Conservation (phyloP, 2,888 invertebrate species). For the Perdita meconis region DNA sequence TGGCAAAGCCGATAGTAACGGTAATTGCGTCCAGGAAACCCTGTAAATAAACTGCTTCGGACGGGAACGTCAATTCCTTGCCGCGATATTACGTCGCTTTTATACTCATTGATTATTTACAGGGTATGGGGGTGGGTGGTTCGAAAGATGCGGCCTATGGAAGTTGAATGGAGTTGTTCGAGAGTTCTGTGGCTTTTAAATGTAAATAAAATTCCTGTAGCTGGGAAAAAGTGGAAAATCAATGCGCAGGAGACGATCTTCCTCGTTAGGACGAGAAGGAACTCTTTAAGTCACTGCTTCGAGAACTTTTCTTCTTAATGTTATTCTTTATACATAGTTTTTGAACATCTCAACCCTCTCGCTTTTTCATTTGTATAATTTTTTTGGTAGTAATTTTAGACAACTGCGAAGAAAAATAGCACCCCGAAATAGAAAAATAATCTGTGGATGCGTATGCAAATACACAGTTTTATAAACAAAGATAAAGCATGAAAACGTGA, state of each 20-base stretch:
- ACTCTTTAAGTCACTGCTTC: neutral
- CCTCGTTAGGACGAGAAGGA: neutral
- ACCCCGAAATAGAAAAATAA: no score
- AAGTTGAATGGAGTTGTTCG: neutral
- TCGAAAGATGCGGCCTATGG: slow-evolving; percentile 3
- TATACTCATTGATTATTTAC: slow-evolving; percentile 22
- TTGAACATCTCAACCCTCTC: no score
- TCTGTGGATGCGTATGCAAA: no score
- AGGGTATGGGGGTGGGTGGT: slow-evolving; percentile 15
- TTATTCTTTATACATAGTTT: neutral
- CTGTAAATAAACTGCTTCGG: slow-evolving; percentile 24
- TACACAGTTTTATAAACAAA: no score
- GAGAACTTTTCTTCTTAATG: neutral
- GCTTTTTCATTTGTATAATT: no score
- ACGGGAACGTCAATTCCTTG: slow-evolving; percentile 6
- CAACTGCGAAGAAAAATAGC: no score
- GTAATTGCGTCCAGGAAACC: slow-evolving; percentile 32
- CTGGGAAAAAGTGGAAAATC: neutral
- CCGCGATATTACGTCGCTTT: slow-evolving; percentile 20
- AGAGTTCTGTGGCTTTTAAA: neutral
- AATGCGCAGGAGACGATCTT: neutral
- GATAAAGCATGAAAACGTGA: no score
- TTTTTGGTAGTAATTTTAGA: no score
- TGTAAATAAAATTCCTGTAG: slow-evolving; percentile 5
- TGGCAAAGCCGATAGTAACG: neutral